Evolutionary conservation across 2,113 vertebrate genomes (phyloP), one percentile per base, ranked within the genome.

Genomic region (Herpetotheres cachinnans): DNA sequence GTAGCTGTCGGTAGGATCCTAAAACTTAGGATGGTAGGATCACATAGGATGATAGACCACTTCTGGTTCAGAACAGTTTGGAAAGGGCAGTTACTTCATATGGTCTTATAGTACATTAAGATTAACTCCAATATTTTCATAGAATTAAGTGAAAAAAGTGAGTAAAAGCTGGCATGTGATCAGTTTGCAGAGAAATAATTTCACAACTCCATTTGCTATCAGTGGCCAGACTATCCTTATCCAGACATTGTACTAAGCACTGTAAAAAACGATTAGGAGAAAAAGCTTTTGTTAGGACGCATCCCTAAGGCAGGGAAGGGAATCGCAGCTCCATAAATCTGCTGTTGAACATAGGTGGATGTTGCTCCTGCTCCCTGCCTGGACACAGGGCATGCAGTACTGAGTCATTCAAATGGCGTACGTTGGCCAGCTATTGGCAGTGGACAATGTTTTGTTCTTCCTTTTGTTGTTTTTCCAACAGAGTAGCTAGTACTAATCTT

Each of bases 341-440:
- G 49, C 6, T 0, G 1, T 18, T 55, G 14, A 81, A 70, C 12
- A 4, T 2, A n/a, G 5, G 5, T 11, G 40, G 16, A 21, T 32
- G 10, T 14, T 84, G 46, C 6, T 59, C 11, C 21, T 58, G 8
- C 34, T 74, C 4, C 20, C 38, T 52, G n/a, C 14, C 13, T 38
- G 21, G 29, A 15, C 6, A 2, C 7, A 83, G 54, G 36, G 40
- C 62, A 17, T 7, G 1, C 18, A 30, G 8, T 11, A 58, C 6
- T 27, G 21, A 58, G 14, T 71, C 12, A 36, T 42, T 50, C 40
- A 55, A 72, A 47, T 2, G 0, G 6, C 32, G 6, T 9, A 16
- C 21, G 8, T 9, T 42, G 80, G 9, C 17, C n/a, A 21, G 22
- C 16, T 86, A 34, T 46, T 42, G 25, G 21, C 47, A 79, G 18